Base-by-base conservation (phyloP, 2,888 invertebrate species). In the Globia sparganii region DNA sequence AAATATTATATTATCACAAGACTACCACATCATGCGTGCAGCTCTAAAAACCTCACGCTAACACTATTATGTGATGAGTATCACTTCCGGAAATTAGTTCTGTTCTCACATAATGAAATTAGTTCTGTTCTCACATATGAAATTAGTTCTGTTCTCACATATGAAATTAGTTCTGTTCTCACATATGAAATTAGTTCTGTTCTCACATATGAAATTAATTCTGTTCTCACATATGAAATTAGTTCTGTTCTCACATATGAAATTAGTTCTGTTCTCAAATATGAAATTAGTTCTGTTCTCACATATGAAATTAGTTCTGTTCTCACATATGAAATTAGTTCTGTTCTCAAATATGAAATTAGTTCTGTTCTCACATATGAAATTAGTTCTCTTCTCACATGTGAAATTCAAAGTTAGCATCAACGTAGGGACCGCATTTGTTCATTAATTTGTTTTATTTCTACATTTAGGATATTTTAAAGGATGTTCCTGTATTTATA, bases 1-100 rank as follows among this genome's bases (percentile, higher is more conserved):
- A 83, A 77, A 84, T 18, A 40, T 67, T 75, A 84, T 61, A 78
- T 84, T 64, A 71, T 25, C 65, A 72, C 43, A 18, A 53, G 34
- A 11, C 37, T 9, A 74, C n/a, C 49, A 65, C 66, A n/a, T 11
- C 61, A 49, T n/a, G 49, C 34, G 31, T 34, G 53, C 73, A 11
- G 58, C 28, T 34, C 13, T 5, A 25, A 4, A 34, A 62, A 13
- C 13, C 66, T 8, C 46, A 31, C 66, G 43, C 43, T 21, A 21
- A 66, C 8, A 28, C 43, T 21, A n/a, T 21, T 3, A 40, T 28
- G 28, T 28, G 28, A 66, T 28, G 21, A 21, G 6, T 13, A 34
- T 28, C 65, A 72, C 31, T 49, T 28, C 66, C 56, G n/a, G 25
- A 18, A 65, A n/a, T 72, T 72, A 53, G 46, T n/a, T 56, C 21